Conservation (phyloP, 2,113 vertebrate species). For the Clarias macrocephalus region DNA sequence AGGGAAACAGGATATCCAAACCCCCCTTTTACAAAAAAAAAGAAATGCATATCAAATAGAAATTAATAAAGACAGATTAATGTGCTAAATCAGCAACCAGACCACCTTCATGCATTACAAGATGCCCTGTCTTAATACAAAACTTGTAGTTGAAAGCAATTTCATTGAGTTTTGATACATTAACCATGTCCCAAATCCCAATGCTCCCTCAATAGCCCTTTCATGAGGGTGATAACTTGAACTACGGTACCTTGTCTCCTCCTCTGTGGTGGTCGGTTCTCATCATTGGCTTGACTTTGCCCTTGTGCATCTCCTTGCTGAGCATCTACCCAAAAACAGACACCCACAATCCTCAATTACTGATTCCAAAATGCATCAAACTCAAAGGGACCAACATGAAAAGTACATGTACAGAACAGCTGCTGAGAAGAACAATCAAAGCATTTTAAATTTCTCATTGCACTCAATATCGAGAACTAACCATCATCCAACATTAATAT, state of each 20-base stretch:
- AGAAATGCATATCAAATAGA: not conserved
- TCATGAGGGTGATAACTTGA: not conserved
- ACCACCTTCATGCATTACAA: not conserved
- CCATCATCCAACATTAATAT: not conserved
- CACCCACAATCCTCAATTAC: not conserved
- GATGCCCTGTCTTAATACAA: not conserved
- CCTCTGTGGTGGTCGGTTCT: conserved; percentile 82
- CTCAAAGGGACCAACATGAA: not conserved
- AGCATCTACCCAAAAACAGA: conserved; percentile 63
- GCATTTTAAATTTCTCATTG: not conserved
- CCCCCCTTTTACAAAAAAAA: not conserved
- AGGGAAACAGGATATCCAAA: not conserved
- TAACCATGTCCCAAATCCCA: not conserved
- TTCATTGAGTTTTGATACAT: not conserved
- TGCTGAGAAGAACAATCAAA: not conserved
- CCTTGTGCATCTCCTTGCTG: conserved; percentile 63
- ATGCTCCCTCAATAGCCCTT: not conserved
- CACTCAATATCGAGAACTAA: not conserved
- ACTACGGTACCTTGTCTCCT: conserved; percentile 79
- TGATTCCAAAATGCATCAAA: not conserved
- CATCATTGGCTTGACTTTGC: conserved; percentile 80
- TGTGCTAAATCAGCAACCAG: not conserved
- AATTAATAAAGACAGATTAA: not conserved
- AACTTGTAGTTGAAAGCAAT: not conserved
- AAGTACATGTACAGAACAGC: not conserved